Conservation (phyloP, 2,113 vertebrate genomes). For the Jacana jacana region DNA sequence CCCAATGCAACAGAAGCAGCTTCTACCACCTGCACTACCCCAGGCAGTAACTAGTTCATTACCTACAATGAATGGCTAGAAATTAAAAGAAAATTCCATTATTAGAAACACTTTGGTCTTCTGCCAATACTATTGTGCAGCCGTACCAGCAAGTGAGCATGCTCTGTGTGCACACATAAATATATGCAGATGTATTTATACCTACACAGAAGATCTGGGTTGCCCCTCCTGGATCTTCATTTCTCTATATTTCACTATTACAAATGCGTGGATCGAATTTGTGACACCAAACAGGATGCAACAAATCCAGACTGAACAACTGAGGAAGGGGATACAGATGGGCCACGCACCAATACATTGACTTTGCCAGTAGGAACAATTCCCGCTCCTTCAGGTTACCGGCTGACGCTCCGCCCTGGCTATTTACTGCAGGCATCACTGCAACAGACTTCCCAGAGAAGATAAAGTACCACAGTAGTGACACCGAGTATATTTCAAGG, state of each 20-base stretch:
- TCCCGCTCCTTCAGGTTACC: neutral
- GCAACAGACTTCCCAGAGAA: neutral
- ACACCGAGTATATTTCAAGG: neutral
- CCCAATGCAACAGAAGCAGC: neutral
- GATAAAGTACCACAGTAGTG: neutral
- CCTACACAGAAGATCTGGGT: neutral
- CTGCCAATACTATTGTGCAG: neutral
- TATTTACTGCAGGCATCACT: neutral
- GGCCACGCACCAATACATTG: accelerated
- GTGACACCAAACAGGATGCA: neutral
- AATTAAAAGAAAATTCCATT: constrained; percentile 1
- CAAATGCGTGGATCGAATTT: neutral
- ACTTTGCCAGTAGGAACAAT: neutral
- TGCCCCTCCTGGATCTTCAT: neutral
- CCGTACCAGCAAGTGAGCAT: neutral
- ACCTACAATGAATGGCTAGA: neutral
- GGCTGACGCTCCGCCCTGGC: neutral
- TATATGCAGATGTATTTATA: neutral
- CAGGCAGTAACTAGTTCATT: neutral
- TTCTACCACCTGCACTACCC: neutral
- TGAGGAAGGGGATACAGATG: neutral
- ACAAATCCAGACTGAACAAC: neutral
- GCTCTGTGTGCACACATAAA: neutral
- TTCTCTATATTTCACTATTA: neutral
- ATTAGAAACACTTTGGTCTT: neutral